These are phyloP conservation scores for Sebastes taczanowskii DNA, from an alignment of 2,797 vertebrate genomes.

Conservation along the genomic window DNA sequence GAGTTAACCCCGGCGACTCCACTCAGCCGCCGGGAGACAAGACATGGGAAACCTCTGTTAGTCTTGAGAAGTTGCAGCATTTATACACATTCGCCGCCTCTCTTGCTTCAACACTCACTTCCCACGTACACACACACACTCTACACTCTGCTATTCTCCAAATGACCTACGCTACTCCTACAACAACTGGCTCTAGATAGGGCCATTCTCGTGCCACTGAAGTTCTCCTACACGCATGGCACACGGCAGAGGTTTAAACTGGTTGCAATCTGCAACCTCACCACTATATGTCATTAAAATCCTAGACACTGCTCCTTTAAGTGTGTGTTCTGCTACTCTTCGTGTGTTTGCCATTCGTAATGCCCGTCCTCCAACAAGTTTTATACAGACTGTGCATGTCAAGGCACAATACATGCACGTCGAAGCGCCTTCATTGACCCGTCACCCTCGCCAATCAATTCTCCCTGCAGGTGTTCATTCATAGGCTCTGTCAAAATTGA, in stretches of 20 bases:
- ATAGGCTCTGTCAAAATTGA: constrained; percentile 19
- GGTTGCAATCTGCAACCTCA: not conserved
- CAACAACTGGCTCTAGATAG: too few species aligned
- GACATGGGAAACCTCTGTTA: not conserved
- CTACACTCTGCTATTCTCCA: too few species aligned
- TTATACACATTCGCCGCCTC: not conserved
- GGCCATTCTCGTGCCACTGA: not conserved
- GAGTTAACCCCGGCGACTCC: not conserved
- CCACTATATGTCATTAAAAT: not conserved
- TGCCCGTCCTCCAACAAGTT: not conserved
- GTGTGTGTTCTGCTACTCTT: not conserved
- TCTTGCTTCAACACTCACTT: not conserved
- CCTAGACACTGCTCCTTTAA: not conserved
- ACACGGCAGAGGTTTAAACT: not conserved
- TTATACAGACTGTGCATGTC: constrained; percentile 7
- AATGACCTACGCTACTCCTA: too few species aligned
- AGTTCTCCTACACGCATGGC: not conserved
- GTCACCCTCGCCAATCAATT: constrained; percentile 26
- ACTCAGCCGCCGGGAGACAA: not conserved
- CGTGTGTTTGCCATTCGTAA: not conserved
- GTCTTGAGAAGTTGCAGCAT: not conserved
- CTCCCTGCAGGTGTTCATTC: constrained; percentile 37
- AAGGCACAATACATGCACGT: not conserved
- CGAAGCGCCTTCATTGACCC: constrained; percentile 14
- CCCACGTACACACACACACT: not conserved